Percentiles rank a stretch among this genome's conserved stretches.
These are phyloP conservation scores for Lucifuga dentata DNA, from an alignment of 2,113 vertebrate genomes.

Conservation along the genomic window DNA sequence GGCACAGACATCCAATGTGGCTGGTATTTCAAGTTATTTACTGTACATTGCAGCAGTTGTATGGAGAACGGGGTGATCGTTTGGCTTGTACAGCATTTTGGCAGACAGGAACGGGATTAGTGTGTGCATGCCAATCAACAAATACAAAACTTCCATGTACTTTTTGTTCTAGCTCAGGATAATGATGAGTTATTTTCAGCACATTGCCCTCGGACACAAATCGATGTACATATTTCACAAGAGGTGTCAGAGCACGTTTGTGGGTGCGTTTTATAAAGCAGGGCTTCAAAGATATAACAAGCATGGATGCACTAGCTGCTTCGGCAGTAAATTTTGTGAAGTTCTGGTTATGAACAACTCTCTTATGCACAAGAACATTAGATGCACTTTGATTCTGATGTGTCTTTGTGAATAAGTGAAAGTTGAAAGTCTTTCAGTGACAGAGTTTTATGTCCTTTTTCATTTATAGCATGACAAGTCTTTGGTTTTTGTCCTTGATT, in stretches of 20 bases:
- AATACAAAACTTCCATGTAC: no score
- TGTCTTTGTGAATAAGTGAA: background rate
- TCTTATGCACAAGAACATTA: conserved; percentile 4
- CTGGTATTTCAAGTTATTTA: no score
- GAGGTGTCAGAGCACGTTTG: conserved; percentile 2
- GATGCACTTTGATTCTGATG: conserved; percentile 3
- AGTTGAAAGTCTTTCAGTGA: no score
- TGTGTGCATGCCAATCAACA: no score
- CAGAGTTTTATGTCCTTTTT: conserved; percentile 30
- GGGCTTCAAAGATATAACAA: conserved; percentile 2
- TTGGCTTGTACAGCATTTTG: no score
- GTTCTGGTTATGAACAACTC: background rate
- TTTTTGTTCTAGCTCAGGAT: no score
- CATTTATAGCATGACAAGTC: conserved; percentile 24
- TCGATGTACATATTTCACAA: background rate
- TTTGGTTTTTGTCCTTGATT: conserved; percentile 35
- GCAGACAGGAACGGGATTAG: no score
- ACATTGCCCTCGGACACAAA: no score
- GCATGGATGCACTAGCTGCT: background rate
- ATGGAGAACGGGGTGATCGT: no score
- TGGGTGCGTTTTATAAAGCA: conserved; percentile 5
- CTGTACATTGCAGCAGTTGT: no score
- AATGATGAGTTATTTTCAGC: background rate
- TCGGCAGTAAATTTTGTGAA: conserved; percentile 3
- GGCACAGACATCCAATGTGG: no score